Base-by-base conservation (phyloP, 2,888 invertebrate genomes). In the Latheticus oryzae region DNA sequence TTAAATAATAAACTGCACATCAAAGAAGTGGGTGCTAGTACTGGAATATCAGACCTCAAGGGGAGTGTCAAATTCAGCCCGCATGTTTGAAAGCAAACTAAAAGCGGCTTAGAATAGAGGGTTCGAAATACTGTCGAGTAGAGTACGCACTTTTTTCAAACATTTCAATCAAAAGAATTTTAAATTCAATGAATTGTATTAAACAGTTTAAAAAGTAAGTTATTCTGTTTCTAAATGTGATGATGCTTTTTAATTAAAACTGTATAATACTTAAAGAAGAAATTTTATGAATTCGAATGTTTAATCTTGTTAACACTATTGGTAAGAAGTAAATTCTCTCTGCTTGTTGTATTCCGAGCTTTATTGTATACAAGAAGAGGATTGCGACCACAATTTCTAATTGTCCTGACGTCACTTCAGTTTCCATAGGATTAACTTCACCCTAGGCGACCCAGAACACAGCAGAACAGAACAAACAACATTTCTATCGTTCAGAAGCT, bases 51-150 rank as follows among this genome's bases (percentile, higher is more conserved):
- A 60, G 55, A 60, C 60, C 55, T 58, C 60, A 57, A 51, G 58
- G 62, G 57, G 56, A 60, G 62, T 62, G 62, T 60, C 60, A 60
- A 62, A 62, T 62, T 62, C 62, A 62, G 60, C 62, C 62, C 62
- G 62, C 58, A 62, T 62, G 58, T 57, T 52, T 57, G 58, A 62
- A 60, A 60, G 55, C 40, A 62, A 60, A 62, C 62, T 51, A 40
- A 57, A 60, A 47, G 38, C 26, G 19, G 35, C 13, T 24, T 8
- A 5, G 43, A 16, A 43, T 28, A 42, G 24, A 40, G 43, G 33
- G 26, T 28, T 26, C 37, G 28, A 40, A 47, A 51, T 51, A 19
- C 12, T 19, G 21, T 51, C 30, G 13, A 37, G 26, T 53, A 45
- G 37, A 45, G 45, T 45, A 42, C 43, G 37, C 35, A 45, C 43